A percentile compares a stretch with the other conserved stretches of the same genome.
These are phyloP conservation scores for Ophion costatus DNA, from an alignment of 2,888 invertebrate species.

Conservation along the genomic window DNA sequence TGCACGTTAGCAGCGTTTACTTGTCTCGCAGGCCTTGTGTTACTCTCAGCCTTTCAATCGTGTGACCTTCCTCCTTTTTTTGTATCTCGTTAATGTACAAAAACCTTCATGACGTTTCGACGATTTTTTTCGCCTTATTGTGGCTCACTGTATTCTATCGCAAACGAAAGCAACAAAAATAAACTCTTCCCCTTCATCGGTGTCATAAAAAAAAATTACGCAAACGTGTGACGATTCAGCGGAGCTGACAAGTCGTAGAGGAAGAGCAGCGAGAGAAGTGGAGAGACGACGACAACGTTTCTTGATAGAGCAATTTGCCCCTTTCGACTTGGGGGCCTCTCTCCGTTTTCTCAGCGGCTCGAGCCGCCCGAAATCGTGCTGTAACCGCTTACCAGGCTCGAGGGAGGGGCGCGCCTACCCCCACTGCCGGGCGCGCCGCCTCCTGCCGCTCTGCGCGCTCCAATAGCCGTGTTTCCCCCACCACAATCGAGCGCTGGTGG, in stretches of 20 bases:
- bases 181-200: neutral
- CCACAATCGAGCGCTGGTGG: neutral
- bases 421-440: neutral
- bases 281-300: conserved; percentile 22
- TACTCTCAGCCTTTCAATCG: conserved; percentile 43
- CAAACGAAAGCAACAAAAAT: conserved; percentile 20
- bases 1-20: conserved; percentile 46
- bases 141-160: neutral
- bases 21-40: conserved; percentile 45
- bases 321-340: neutral
- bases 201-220: neutral
- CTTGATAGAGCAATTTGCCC: neutral
- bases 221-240: conserved; percentile 34
- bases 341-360: neutral
- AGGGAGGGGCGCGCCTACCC: neutral
- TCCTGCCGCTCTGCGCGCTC: neutral
- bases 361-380: neutral
- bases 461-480: neutral
- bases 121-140: neutral
- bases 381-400: neutral
- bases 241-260: conserved; percentile 5
- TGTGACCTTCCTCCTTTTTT: conserved; percentile 10
- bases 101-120: conserved; percentile 24
- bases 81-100: conserved; percentile 8
- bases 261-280: conserved; percentile 43